Conservation (phyloP, 1,140 invertebrate species). For the Metaphire vulgaris region DNA sequence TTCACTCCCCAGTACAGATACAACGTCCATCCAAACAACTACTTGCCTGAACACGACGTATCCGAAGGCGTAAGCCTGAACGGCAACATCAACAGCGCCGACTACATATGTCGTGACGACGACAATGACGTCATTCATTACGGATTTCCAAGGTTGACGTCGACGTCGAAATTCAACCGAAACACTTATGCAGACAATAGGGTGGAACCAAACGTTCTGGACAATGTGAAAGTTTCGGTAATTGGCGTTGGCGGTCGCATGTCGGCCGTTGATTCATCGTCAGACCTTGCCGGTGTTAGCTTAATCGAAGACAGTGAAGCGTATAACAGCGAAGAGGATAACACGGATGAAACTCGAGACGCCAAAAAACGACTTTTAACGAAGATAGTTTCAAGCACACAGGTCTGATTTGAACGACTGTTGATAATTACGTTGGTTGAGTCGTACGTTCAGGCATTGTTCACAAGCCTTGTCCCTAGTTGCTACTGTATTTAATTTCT, state of each 20-base stretch:
- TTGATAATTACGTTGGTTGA: too few relatives aligned
- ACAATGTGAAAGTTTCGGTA: not conserved
- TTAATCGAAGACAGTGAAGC: not conserved
- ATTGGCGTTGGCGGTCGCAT: not conserved
- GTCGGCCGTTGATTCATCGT: not conserved
- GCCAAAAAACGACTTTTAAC: not conserved
- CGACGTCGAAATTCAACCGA: not conserved
- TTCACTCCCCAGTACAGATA: not conserved
- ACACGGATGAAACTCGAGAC: not conserved
- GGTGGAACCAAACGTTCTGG: not conserved
- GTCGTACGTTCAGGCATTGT: too few relatives aligned
- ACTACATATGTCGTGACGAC: not conserved
- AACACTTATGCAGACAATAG: not conserved
- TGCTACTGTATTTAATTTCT: too few relatives aligned
- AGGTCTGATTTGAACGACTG: too few relatives aligned
- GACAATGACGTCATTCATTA: not conserved
- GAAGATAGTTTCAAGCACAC: not conserved
- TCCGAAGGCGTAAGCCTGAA: not conserved
- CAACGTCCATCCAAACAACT: not conserved
- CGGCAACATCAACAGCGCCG: not conserved
- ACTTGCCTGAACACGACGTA: not conserved
- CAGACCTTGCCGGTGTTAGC: not conserved
- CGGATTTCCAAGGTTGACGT: not conserved
- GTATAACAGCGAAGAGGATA: not conserved
- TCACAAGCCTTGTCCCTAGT: too few relatives aligned